phyloP scores from a whole-genome alignment of 2,888 invertebrate genomes.

The Drosophila nr. perissopoda region DNA sequence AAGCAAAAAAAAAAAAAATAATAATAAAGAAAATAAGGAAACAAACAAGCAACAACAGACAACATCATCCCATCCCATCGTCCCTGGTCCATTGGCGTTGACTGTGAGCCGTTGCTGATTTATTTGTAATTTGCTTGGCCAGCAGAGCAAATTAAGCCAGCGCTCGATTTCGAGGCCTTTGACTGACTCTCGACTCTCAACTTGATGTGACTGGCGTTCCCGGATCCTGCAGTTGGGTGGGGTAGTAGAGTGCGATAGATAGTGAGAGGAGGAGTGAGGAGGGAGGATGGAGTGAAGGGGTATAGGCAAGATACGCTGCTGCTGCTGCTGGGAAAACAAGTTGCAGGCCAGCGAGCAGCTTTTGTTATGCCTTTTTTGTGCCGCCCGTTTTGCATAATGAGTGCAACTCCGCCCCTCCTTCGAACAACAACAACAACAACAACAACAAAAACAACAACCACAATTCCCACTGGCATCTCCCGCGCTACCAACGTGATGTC shows the following conservation, averaged over 20 bases:
- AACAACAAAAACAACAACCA: slow-evolving; percentile 5
- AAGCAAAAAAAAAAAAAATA: background rate
- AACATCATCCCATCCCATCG: slow-evolving; percentile 6
- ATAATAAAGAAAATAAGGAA: background rate
- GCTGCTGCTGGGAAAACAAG: slow-evolving; percentile 51
- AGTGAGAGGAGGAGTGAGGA: background rate
- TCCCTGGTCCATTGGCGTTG: slow-evolving; percentile 21
- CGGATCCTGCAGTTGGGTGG: background rate
- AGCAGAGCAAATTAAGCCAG: slow-evolving; percentile 50
- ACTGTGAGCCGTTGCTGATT: slow-evolving; percentile 51
- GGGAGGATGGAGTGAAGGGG: background rate
- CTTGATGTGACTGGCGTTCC: slow-evolving; percentile 2
- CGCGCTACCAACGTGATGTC: slow-evolving; percentile 66
- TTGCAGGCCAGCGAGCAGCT: slow-evolving; percentile 28
- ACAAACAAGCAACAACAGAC: slow-evolving; percentile 20
- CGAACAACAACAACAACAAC: slow-evolving; percentile 10
- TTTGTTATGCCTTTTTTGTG: slow-evolving; percentile 46
- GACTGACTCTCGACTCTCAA: slow-evolving; percentile 34
- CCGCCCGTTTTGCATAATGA: slow-evolving; percentile 70
- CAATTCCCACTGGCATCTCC: slow-evolving; percentile 56
- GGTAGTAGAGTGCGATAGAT: background rate
- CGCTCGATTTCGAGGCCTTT: slow-evolving; percentile 54
- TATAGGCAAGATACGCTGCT: background rate
- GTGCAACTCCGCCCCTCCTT: slow-evolving; percentile 59
- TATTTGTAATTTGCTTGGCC: slow-evolving; percentile 58